A percentile compares a stretch with the other conserved stretches of the same genome.
phyloP scores from a whole-genome alignment of 1,140 invertebrate genomes.

The Physella acuta region DNA sequence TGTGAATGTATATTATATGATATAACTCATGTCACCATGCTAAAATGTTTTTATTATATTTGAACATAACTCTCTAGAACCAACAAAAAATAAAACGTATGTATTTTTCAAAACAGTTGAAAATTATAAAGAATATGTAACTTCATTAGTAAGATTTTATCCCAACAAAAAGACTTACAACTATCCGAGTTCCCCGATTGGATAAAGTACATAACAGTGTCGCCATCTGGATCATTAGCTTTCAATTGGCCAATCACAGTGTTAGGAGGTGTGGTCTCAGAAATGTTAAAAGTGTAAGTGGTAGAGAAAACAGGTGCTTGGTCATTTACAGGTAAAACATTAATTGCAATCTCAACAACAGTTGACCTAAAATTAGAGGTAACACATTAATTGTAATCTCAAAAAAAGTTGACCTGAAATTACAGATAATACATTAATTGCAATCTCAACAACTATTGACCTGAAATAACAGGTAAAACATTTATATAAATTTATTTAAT shows the following conservation, averaged over 20 bases:
- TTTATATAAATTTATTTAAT: background rate
- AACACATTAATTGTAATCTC: background rate
- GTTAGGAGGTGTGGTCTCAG: constrained; percentile 17
- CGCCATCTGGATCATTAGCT: constrained; percentile 25
- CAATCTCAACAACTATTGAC: background rate
- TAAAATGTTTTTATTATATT: background rate
- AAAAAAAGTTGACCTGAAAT: background rate
- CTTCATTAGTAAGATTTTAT: background rate
- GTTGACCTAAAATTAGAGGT: background rate
- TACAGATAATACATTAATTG: background rate
- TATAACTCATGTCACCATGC: background rate
- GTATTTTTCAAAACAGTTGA: background rate
- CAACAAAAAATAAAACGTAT: background rate
- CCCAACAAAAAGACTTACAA: constrained; percentile 1
- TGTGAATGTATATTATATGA: background rate
- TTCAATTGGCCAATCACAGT: constrained; percentile 15
- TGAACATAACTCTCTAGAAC: background rate
- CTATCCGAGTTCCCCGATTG: background rate
- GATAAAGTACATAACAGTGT: constrained; percentile 16
- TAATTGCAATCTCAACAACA: constrained; percentile 5
- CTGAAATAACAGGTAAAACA: background rate
- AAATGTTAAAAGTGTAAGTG: constrained; percentile 20
- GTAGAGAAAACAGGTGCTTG: constrained; percentile 9
- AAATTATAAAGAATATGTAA: background rate
- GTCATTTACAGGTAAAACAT: constrained; percentile 13